A percentile compares a stretch with the other conserved stretches of the same genome.
Conservation (phyloP, 2,888 invertebrate genomes). For the Meta bourneti region DNA sequence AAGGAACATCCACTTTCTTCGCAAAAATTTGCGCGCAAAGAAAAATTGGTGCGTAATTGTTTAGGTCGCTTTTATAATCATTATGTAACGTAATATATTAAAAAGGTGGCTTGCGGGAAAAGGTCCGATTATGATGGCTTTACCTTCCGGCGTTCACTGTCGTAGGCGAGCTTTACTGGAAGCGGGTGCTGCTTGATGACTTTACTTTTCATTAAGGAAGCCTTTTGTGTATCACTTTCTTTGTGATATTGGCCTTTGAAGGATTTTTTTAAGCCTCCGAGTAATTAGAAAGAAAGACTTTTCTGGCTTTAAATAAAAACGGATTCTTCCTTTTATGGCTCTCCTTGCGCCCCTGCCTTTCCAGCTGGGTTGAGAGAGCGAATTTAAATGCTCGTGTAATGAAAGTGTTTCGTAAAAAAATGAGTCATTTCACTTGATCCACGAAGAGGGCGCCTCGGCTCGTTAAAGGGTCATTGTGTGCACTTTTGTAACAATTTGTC, state of each 20-base stretch:
- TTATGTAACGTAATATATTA: slow-evolving; percentile 63
- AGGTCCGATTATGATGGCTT: slow-evolving; percentile 48
- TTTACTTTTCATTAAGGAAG: slow-evolving; percentile 74
- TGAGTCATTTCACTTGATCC: slow-evolving; percentile 41
- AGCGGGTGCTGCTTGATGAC: slow-evolving; percentile 63
- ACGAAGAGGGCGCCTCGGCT: background rate
- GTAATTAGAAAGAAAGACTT: slow-evolving; percentile 65
- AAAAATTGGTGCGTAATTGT: slow-evolving; percentile 74
- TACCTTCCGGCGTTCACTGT: slow-evolving; percentile 56
- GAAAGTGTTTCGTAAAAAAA: slow-evolving; percentile 45
- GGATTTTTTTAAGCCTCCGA: slow-evolving; percentile 52
- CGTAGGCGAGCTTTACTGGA: slow-evolving; percentile 23
- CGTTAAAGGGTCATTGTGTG: slow-evolving; percentile 46
- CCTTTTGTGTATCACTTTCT: slow-evolving; percentile 74
- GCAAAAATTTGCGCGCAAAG: slow-evolving; percentile 31
- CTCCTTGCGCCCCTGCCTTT: slow-evolving; percentile 7
- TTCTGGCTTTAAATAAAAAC: slow-evolving; percentile 47
- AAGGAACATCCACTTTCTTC: slow-evolving; percentile 59
- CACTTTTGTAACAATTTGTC: slow-evolving; percentile 11
- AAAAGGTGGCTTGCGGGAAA: slow-evolving; percentile 51
- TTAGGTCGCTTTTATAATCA: slow-evolving; percentile 74
- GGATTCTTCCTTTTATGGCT: slow-evolving; percentile 48
- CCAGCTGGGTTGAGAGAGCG: background rate
- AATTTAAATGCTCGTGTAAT: slow-evolving; percentile 26
- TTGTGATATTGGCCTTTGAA: slow-evolving; percentile 68